Conservation (phyloP, 35 echinoderm and acorn worm species). For the Anneissia japonica region DNA sequence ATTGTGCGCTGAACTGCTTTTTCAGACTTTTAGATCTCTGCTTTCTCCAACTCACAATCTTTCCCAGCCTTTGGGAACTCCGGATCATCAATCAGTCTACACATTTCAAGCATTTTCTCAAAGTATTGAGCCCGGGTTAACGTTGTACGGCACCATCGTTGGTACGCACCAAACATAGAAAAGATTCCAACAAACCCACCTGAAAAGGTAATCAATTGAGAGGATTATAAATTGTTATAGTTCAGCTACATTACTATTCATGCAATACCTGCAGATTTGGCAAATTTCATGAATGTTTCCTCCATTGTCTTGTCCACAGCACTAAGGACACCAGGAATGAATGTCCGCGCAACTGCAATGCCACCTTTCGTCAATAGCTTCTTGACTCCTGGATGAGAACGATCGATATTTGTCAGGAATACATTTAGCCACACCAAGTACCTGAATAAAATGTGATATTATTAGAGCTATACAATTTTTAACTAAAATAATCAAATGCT, state of each 20-base stretch:
- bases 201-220: neutral
- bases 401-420: constrained; percentile 1
- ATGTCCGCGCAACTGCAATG: constrained; percentile 8
- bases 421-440: neutral
- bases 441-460: neutral
- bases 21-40: neutral
- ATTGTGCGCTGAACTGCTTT: neutral
- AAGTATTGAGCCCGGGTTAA: constrained; percentile 43
- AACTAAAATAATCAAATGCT: neutral
- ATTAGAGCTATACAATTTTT: neutral
- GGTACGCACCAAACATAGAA: constrained; percentile 32
- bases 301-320: constrained; percentile 36
- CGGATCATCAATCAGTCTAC: neutral
- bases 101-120: constrained; percentile 14
- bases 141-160: constrained; percentile 43
- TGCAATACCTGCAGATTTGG: constrained; percentile 4
- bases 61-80: neutral
- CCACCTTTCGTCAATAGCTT: neutral
- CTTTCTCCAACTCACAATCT: neutral
- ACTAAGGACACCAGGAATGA: constrained; percentile 15
- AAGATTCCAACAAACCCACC: constrained; percentile 21
- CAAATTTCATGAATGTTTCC: constrained; percentile 29
- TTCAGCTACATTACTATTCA: no score
- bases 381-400: neutral
- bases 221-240: no score